Conservation (phyloP, 2,888 invertebrate genomes). For the Lasioglossum oenotherae region DNA sequence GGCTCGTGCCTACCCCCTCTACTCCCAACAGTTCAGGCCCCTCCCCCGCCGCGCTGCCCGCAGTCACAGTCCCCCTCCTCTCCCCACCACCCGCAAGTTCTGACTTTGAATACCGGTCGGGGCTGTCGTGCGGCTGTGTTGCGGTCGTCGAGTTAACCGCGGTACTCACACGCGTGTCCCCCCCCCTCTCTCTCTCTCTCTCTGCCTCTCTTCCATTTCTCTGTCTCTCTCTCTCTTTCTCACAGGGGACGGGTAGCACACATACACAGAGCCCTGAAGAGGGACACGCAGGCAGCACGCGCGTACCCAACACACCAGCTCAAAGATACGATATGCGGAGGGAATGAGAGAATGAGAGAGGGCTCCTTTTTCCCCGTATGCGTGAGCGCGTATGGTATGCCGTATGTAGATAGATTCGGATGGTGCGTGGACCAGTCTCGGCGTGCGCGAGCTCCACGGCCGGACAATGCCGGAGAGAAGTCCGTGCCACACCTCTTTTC, state of each 20-base stretch:
- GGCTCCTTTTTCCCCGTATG: conserved; percentile 61
- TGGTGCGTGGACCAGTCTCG: conserved; percentile 79
- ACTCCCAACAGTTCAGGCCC: conserved; percentile 56
- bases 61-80: conserved; percentile 36
- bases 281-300: conserved; percentile 41
- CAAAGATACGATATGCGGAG: conserved; percentile 8
- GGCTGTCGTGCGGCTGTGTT: conserved; percentile 69
- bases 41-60: conserved; percentile 36
- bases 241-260: not conserved
- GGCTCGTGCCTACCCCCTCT: conserved; percentile 81
- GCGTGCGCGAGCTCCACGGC: conserved; percentile 70
- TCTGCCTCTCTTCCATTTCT: not conserved
- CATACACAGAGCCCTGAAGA: not conserved
- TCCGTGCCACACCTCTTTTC: conserved; percentile 82
- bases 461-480: conserved; percentile 76
- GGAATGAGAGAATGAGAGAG: not conserved
- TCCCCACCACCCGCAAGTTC: conserved; percentile 57
- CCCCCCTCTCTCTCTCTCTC: not conserved
- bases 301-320: conserved; percentile 23
- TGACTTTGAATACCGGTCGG: conserved; percentile 81
- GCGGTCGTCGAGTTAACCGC: conserved; percentile 68
- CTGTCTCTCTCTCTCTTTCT: not conserved
- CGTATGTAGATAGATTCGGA: conserved; percentile 79
- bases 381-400: conserved; percentile 72
- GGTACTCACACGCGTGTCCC: conserved; percentile 51